These are phyloP conservation scores for Orchesella flavescens DNA, from an alignment of 2,888 invertebrate genomes.

Conservation along the genomic window DNA sequence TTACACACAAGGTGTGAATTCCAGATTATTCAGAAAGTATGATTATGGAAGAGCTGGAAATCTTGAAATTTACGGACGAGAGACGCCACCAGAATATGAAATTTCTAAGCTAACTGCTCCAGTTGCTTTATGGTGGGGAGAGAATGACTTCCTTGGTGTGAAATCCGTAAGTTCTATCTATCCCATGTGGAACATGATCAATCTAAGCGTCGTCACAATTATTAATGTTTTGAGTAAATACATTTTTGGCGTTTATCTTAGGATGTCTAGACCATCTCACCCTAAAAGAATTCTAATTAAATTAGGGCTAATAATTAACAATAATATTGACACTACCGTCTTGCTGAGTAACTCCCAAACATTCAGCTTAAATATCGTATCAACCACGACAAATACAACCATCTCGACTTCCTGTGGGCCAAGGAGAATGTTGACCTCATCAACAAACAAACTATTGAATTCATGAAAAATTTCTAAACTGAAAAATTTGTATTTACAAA, in stretches of 20 bases:
- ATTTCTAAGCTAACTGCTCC: slow-evolving; percentile 79
- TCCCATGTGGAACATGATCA: no score
- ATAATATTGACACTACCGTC: no score
- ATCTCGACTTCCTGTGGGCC: slow-evolving; percentile 83
- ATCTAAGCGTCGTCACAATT: neutral
- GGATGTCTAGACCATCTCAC: no score
- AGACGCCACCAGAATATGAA: slow-evolving; percentile 80
- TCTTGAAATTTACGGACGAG: slow-evolving; percentile 77
- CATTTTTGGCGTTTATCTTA: slow-evolving; percentile 71
- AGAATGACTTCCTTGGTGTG: slow-evolving; percentile 72
- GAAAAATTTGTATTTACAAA: neutral
- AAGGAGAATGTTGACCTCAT: slow-evolving; percentile 79
- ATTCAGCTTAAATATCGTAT: slow-evolving; percentile 79
- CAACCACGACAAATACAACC: slow-evolving; percentile 81
- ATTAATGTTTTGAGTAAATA: neutral
- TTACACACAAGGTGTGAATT: slow-evolving; percentile 72
- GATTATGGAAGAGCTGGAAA: slow-evolving; percentile 82
- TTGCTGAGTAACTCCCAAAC: slow-evolving; percentile 78
- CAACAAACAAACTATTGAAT: slow-evolving; percentile 77
- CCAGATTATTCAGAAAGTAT: slow-evolving; percentile 79
- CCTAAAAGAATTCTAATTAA: no score
- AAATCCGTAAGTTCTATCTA: slow-evolving; percentile 63
- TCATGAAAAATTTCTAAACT: slow-evolving; percentile 74
- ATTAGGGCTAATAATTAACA: no score
- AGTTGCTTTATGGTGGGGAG: slow-evolving; percentile 80